These are phyloP conservation scores for Agrotis exclamationis DNA, from an alignment of 2,888 invertebrate species.

Conservation along the genomic window DNA sequence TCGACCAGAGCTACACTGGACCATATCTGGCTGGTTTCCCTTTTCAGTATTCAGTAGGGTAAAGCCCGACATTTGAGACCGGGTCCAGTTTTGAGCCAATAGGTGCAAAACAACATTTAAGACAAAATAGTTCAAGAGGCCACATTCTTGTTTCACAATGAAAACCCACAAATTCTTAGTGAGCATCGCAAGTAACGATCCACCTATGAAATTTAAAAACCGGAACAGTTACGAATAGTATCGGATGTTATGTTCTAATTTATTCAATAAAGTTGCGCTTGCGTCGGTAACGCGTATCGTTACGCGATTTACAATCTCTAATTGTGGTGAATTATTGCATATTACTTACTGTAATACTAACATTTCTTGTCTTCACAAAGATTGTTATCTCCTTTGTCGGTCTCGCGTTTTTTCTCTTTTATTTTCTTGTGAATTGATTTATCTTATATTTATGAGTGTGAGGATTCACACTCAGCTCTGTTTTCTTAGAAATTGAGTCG, in stretches of 20 bases:
- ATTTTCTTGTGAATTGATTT: neutral
- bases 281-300: slow-evolving; percentile 57
- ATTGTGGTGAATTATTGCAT: slow-evolving; percentile 39
- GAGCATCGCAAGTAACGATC: slow-evolving; percentile 39
- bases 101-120: neutral
- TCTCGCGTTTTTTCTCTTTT: neutral
- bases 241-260: slow-evolving; percentile 65
- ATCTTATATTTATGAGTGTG: slow-evolving; percentile 1
- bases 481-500: slow-evolving; percentile 1
- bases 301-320: slow-evolving; percentile 50
- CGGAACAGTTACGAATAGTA: slow-evolving; percentile 65
- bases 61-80: no score
- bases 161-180: slow-evolving; percentile 20
- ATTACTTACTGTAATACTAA: slow-evolving; percentile 32
- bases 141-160: neutral
- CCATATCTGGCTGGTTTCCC: no score
- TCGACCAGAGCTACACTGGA: no score
- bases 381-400: slow-evolving; percentile 26
- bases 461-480: neutral
- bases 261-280: slow-evolving; percentile 63
- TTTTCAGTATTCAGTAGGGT: no score
- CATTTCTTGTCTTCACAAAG: slow-evolving; percentile 21
- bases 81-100: neutral
- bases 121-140: neutral
- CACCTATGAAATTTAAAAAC: slow-evolving; percentile 52